phyloP scores from a whole-genome alignment of 2,888 invertebrate species.

The Eulithis prunata region DNA sequence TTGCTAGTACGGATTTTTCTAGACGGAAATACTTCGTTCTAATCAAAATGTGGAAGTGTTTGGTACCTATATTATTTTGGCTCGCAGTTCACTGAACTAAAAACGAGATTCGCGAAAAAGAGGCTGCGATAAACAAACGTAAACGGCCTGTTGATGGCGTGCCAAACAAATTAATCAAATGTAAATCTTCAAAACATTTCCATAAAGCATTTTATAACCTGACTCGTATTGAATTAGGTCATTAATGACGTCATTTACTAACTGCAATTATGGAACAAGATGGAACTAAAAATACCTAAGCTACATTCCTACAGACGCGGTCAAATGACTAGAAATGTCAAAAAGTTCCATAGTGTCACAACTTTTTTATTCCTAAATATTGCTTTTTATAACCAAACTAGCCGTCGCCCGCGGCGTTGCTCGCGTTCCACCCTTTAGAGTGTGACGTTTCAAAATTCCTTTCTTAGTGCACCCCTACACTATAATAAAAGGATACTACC shows the following conservation, averaged over 20 bases:
- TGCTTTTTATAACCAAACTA: no score
- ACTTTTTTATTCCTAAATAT: no score
- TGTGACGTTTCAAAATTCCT: no score
- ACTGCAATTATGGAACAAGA: neutral
- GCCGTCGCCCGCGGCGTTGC: no score
- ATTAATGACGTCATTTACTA: conserved; percentile 5
- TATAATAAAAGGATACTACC: no score
- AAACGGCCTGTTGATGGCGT: conserved; percentile 32
- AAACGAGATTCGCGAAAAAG: conserved; percentile 25
- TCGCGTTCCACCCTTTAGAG: no score
- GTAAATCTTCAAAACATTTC: conserved; percentile 25
- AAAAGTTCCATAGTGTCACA: no score
- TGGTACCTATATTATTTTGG: conserved; percentile 1
- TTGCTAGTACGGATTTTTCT: neutral
- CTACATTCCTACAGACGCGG: no score
- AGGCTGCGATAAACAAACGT: conserved; percentile 35
- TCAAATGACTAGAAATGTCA: no score
- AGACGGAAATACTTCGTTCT: conserved; percentile 4
- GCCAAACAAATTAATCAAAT: conserved; percentile 31
- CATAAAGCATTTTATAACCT: conserved; percentile 13
- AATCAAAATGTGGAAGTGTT: neutral
- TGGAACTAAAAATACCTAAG: neutral
- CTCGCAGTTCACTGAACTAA: conserved; percentile 32
- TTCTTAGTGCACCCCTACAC: no score
- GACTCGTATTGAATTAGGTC: conserved; percentile 5